These are phyloP conservation scores for Gambelia wislizenii DNA, from an alignment of 2,797 vertebrate species.

Conservation along the genomic window DNA sequence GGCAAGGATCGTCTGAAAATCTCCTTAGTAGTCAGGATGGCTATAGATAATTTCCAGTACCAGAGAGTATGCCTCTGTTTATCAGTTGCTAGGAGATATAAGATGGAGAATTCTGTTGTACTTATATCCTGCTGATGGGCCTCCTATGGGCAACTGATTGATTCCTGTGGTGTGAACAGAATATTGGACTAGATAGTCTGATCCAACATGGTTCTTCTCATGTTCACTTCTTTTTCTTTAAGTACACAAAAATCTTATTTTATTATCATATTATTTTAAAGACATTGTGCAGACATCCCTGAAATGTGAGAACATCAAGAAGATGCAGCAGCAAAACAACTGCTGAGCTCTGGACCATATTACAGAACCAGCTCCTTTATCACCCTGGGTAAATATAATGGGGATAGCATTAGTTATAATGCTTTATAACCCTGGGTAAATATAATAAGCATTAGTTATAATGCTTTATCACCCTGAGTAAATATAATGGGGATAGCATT, in stretches of 20 bases:
- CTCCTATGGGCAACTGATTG: too few species aligned
- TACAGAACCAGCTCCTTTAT: not conserved
- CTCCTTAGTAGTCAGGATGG: too few species aligned
- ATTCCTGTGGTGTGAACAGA: too few species aligned
- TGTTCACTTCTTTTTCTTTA: not conserved
- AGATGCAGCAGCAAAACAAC: fast-evolving
- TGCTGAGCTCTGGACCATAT: not conserved
- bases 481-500: not conserved
- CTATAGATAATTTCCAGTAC: too few species aligned
- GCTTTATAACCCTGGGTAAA: fast-evolving
- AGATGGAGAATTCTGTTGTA: too few species aligned
- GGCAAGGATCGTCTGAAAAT: too few species aligned
- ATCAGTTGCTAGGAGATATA: too few species aligned
- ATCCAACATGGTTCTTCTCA: too few species aligned
- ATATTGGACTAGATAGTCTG: too few species aligned
- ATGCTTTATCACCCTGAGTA: not conserved
- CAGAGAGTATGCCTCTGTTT: too few species aligned
- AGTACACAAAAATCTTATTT: not conserved
- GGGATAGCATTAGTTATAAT: slow-evolving; percentile 16
- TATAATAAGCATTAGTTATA: not conserved
- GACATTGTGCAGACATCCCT: not conserved
- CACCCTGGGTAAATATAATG: not conserved
- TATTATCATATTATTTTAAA: not conserved
- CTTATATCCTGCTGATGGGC: too few species aligned
- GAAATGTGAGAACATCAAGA: not conserved